Evolutionary conservation across 2,113 vertebrate species (phyloP).

Genomic region (Caranx melampygus): DNA sequence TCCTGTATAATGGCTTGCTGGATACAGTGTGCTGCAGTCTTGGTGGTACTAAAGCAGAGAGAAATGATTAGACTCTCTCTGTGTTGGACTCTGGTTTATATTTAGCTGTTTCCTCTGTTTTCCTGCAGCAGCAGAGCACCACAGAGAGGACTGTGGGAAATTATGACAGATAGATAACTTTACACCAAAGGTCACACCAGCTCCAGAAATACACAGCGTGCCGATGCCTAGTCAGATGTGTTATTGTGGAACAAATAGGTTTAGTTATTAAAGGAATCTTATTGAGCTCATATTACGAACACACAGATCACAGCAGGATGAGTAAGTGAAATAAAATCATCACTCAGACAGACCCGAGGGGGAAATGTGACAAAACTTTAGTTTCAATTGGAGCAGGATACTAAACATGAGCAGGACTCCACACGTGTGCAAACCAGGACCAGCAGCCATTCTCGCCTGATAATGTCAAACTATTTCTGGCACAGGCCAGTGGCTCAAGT

Average conservation of each 20-base stretch:
- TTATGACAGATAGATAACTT: neutral
- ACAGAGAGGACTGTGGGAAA: neutral
- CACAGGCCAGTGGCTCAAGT: too few species aligned
- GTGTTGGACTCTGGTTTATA: neutral
- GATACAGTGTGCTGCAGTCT: slow-evolving; percentile 36
- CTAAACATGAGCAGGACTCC: too few species aligned
- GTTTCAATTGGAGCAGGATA: too few species aligned
- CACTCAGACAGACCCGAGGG: too few species aligned
- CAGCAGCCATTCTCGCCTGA: too few species aligned
- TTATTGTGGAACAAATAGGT: neutral
- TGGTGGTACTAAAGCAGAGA: slow-evolving; percentile 22
- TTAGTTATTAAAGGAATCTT: neutral
- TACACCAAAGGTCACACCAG: neutral
- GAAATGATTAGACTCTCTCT: slow-evolving; percentile 15
- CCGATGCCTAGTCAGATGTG: neutral
- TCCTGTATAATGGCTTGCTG: slow-evolving; percentile 18
- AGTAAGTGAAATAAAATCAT: too few species aligned
- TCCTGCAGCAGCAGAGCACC: neutral
- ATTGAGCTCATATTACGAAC: too few species aligned
- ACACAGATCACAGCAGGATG: too few species aligned
- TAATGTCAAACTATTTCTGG: too few species aligned
- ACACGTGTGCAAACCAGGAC: too few species aligned
- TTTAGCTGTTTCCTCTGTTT: neutral
- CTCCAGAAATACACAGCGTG: too few species aligned
- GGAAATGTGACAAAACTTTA: too few species aligned